phyloP scores from a whole-genome alignment of 2,888 invertebrate genomes.

The Noctua janthina region DNA sequence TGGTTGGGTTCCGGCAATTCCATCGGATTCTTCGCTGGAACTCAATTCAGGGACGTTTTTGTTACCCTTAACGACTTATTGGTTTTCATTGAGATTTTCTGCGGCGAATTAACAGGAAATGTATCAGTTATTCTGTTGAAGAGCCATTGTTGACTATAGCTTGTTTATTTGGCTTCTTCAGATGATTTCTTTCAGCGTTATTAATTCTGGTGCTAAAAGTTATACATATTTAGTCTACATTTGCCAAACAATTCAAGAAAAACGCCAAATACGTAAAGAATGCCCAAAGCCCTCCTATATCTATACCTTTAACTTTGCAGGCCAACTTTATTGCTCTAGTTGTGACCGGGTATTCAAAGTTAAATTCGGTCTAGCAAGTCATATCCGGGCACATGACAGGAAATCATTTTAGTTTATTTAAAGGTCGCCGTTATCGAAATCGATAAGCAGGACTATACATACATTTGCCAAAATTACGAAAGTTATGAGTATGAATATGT shows the following conservation, averaged over 20 bases:
- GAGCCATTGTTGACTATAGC: too few species aligned
- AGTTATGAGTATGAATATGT: too few species aligned
- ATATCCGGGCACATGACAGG: too few species aligned
- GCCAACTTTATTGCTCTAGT: too few species aligned
- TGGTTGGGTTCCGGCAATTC: slow-evolving; percentile 25
- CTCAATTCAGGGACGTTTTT: slow-evolving; percentile 37
- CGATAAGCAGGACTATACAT: too few species aligned
- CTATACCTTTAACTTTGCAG: too few species aligned
- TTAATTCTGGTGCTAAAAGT: background rate
- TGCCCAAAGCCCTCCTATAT: too few species aligned
- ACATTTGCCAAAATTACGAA: background rate
- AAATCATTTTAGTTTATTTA: too few species aligned
- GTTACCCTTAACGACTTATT: slow-evolving; percentile 32
- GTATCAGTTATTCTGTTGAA: background rate
- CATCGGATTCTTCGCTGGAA: slow-evolving; percentile 36
- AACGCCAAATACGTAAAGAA: too few species aligned
- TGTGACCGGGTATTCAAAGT: too few species aligned
- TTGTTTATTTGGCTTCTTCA: background rate
- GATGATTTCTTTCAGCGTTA: background rate
- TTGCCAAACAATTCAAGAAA: background rate
- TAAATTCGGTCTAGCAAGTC: too few species aligned
- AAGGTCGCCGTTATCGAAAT: too few species aligned
- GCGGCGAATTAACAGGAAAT: background rate
- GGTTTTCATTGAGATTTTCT: slow-evolving; percentile 21
- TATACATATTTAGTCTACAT: background rate